Conservation (phyloP, 2,888 invertebrate genomes). For the Ellobium chinense region DNA sequence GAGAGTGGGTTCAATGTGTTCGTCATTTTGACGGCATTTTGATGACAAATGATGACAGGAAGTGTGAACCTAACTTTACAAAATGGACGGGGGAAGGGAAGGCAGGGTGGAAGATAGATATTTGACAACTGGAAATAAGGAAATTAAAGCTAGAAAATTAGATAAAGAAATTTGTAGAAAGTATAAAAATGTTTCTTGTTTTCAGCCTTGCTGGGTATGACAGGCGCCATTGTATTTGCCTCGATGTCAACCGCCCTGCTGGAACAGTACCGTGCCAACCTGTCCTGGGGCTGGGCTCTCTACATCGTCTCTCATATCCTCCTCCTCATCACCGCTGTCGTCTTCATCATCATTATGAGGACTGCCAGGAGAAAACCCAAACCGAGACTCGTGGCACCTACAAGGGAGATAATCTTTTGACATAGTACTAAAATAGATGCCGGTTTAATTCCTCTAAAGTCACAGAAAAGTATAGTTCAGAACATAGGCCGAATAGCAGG, state of each 20-base stretch:
- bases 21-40: too few relatives aligned
- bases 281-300: conserved; percentile 3
- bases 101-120: neutral
- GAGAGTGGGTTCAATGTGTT: too few relatives aligned
- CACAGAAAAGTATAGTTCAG: neutral
- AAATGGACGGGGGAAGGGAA: neutral
- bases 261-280: neutral
- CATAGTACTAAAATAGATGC: neutral
- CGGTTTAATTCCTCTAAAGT: neutral
- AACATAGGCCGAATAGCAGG: neutral
- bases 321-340: neutral
- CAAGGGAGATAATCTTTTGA: neutral
- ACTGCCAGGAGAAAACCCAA: neutral
- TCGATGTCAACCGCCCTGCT: neutral
- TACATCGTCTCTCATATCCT: neutral
- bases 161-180: neutral
- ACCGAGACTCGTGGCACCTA: neutral
- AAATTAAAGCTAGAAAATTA: neutral
- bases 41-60: too few relatives aligned
- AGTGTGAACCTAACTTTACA: too few relatives aligned
- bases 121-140: neutral
- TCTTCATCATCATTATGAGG: neutral
- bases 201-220: neutral
- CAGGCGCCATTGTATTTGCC: neutral
- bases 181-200: neutral